A percentile compares a stretch with the other conserved stretches of the same genome.
Evolutionary conservation across 1,140 invertebrate species (phyloP).

Genomic region (Bombus affinis): DNA sequence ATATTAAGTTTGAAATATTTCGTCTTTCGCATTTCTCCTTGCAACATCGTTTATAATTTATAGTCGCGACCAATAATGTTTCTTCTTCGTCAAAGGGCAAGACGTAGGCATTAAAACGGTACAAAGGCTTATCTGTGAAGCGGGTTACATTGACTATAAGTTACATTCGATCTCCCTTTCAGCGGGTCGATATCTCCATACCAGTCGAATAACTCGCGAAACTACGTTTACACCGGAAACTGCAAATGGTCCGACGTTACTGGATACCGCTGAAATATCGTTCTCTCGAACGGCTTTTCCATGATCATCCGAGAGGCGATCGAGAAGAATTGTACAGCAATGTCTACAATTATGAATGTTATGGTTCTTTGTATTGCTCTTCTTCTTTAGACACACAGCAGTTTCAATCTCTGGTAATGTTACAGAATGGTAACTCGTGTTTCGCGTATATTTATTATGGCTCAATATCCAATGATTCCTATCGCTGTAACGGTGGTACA

Average conservation of each 20-base stretch:
- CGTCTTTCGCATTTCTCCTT: background rate
- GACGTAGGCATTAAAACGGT: conserved; percentile 9
- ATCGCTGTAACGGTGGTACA: background rate
- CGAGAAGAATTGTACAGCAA: conserved; percentile 15
- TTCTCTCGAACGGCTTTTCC: conserved; percentile 21
- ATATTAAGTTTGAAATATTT: background rate
- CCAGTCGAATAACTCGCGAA: conserved; percentile 42
- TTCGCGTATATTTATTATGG: background rate
- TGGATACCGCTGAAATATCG: conserved; percentile 45
- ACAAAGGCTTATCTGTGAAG: conserved; percentile 32
- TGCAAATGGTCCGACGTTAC: conserved; percentile 34
- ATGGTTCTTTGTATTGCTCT: background rate
- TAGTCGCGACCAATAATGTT: background rate
- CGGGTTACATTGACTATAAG: conserved; percentile 13
- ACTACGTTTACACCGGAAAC: conserved; percentile 44
- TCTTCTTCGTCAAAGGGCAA: background rate
- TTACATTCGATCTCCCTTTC: conserved; percentile 34
- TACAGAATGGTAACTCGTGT: background rate
- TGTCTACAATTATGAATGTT: conserved; percentile 16
- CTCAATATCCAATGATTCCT: background rate
- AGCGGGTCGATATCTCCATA: conserved; percentile 20
- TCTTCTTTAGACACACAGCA: background rate
- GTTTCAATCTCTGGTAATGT: background rate
- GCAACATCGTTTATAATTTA: background rate
- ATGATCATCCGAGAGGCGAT: background rate